Percentiles rank a stretch among this genome's conserved stretches.
Conservation (phyloP, 2,113 vertebrate species). For the Daubentonia madagascariensis region DNA sequence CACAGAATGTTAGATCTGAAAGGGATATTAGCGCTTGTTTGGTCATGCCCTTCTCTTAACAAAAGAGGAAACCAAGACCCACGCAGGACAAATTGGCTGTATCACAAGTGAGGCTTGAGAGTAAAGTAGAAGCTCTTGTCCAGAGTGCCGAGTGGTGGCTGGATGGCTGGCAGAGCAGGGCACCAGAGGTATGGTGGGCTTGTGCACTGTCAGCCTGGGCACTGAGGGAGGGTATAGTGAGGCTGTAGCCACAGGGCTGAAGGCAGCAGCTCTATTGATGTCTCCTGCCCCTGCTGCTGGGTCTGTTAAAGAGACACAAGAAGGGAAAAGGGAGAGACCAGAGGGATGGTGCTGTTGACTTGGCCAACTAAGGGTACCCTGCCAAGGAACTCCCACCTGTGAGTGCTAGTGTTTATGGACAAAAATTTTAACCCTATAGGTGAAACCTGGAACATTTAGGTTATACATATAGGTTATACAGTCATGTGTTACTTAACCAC, state of each 20-base stretch:
- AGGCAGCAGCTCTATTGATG: neutral
- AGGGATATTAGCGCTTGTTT: neutral
- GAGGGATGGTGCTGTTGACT: neutral
- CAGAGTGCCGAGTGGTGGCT: neutral
- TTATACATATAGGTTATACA: neutral
- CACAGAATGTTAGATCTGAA: neutral
- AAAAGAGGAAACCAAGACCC: neutral
- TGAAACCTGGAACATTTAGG: neutral
- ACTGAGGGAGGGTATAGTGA: neutral
- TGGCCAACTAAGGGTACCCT: neutral
- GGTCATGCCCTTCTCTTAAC: neutral
- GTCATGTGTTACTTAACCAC: neutral
- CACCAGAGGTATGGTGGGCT: neutral
- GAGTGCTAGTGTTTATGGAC: neutral
- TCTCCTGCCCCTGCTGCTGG: neutral
- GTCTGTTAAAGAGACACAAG: neutral
- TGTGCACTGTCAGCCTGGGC: neutral
- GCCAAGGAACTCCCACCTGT: neutral
- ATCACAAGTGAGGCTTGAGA: neutral
- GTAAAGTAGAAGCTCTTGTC: neutral
- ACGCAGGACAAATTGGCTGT: neutral
- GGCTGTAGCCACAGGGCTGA: too few species aligned
- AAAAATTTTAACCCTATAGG: neutral
- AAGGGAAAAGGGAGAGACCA: neutral
- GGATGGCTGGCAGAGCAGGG: neutral